phyloP scores from a whole-genome alignment of 2,888 invertebrate genomes.

The Hipparchia semele region DNA sequence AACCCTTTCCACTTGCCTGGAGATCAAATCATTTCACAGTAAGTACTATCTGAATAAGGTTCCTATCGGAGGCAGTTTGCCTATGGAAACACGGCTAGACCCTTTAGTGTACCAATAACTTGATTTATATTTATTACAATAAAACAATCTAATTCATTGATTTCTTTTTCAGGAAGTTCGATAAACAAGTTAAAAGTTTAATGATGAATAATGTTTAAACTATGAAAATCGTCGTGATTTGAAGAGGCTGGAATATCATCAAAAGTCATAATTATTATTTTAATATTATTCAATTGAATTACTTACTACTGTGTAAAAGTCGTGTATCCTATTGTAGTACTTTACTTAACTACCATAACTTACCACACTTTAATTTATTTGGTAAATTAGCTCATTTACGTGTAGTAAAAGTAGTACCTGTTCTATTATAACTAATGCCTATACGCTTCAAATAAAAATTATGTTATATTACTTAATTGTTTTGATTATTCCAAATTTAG shows the following conservation, averaged over 20 bases:
- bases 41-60: constrained; percentile 57
- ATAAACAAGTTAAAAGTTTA: constrained; percentile 86
- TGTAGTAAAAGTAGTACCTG: neutral
- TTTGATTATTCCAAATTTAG: neutral
- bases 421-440: neutral
- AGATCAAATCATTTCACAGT: constrained; percentile 94
- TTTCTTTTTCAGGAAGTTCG: constrained; percentile 82
- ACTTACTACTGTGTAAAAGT: neutral
- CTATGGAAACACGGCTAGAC: too few species aligned
- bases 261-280: neutral
- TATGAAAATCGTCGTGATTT: neutral
- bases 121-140: neutral
- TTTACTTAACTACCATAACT: neutral
- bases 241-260: neutral
- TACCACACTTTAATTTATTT: neutral
- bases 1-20: constrained; percentile 99
- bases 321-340: neutral
- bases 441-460: neutral
- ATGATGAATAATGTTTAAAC: constrained; percentile 72
- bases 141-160: neutral
- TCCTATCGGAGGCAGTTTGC: too few species aligned
- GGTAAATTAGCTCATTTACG: neutral
- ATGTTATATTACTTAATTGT: neutral
- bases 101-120: too few species aligned
- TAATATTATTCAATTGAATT: neutral